A percentile compares a stretch with the other conserved stretches of the same genome.
phyloP scores from a whole-genome alignment of 2,888 invertebrate species.

The Margaritifera margaritifera region DNA sequence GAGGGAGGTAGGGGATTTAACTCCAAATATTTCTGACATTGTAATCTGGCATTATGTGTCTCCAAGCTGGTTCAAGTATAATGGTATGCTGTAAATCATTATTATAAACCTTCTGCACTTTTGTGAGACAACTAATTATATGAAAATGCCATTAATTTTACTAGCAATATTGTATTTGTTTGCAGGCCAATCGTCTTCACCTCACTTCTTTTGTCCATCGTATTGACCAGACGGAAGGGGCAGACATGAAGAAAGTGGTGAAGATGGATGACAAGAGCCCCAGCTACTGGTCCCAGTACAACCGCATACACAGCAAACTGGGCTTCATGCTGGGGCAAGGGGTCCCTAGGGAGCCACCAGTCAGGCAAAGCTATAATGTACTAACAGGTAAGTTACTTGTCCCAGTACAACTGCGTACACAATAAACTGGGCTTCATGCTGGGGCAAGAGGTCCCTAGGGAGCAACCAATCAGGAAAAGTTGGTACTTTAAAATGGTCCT shows the following conservation, averaged over 20 bases:
- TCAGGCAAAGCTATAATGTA: constrained; percentile 63
- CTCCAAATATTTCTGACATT: too few relatives aligned
- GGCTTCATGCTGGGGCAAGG: constrained; percentile 66
- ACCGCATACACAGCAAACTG: constrained; percentile 64
- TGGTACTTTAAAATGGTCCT: too few relatives aligned
- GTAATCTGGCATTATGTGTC: too few relatives aligned
- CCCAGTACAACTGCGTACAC: not conserved
- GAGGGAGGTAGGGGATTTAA: too few relatives aligned
- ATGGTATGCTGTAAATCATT: too few relatives aligned
- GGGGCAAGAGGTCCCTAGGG: too few relatives aligned
- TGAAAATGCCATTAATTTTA: too few relatives aligned
- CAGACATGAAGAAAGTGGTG: constrained; percentile 53
- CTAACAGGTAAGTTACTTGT: constrained; percentile 61
- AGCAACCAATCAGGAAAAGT: too few relatives aligned
- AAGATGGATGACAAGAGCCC: constrained; percentile 38
- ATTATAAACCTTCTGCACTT: too few relatives aligned
- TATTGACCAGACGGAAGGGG: constrained; percentile 62
- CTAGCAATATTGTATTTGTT: constrained; percentile 4
- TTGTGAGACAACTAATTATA: too few relatives aligned
- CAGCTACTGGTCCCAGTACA: constrained; percentile 68
- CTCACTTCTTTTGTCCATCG: constrained; percentile 58
- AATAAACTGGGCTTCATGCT: not conserved
- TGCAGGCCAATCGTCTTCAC: constrained; percentile 62
- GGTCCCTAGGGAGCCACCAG: constrained; percentile 52
- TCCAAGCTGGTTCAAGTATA: too few relatives aligned